Base-by-base conservation (phyloP, 2,797 vertebrate genomes). In the Muscicapa striata region DNA sequence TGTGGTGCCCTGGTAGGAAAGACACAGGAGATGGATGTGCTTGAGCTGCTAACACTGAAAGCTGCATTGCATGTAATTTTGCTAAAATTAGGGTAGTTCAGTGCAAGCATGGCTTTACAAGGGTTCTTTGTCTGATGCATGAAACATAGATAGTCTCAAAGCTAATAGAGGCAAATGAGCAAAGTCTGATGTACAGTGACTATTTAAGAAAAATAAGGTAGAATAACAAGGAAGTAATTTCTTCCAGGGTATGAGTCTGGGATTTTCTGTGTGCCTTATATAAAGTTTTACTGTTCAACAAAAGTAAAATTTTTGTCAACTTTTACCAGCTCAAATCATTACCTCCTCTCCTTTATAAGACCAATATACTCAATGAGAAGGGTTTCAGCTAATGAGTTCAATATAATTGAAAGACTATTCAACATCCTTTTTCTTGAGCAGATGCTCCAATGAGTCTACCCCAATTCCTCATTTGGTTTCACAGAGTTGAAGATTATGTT, bases 401-500 rank as follows among this genome's bases (percentile, higher is more conserved):
- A 32, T 15, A 55, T 54, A 54, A 63, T 10, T 46, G 40, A 81
- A 75, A 93, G 58, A 19, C 21, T 49, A 49, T 73, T 70, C 52
- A 54, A 49, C 9, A 48, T 55, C 10, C 21, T 63, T 52, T 89
- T 30, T 80, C 88, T 87, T 81, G 49, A 87, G 10, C 66, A 43
- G 54, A 64, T 72, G 29, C 40, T 94, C 32, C 88, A 27, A 69
- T 72, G 36, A 82, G 54, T 76, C 54, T 70, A 81, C 14, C 20
- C 10, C 23, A 61, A 75, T n/a, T 41, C 78, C 77, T 78, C 45
- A 67, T 82, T 88, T 84, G 49, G 26, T 93, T 63, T 68, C 54
- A 87, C 81, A 93, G 62, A 70, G 46, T 74, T 94, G 88, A 95
- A 91, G 63, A 52, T 88, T 91, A 76, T 74, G 21, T 86, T 94